phyloP scores from a whole-genome alignment of 2,888 invertebrate species.

The Mesorhabditis belari region DNA sequence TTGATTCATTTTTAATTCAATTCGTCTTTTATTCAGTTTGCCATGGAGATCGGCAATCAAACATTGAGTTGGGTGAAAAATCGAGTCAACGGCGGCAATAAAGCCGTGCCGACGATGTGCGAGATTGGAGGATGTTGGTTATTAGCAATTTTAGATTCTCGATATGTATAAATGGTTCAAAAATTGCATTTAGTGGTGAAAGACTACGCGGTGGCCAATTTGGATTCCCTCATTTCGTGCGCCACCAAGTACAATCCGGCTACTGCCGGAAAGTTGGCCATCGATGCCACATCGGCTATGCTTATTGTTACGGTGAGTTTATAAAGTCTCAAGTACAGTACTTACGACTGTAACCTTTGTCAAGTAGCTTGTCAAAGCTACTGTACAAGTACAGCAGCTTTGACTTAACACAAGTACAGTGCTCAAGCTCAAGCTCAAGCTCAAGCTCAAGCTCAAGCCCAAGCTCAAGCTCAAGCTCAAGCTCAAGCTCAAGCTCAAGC shows the following conservation, averaged over 20 bases:
- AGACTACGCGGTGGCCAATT: not conserved
- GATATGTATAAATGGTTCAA: too few relatives aligned
- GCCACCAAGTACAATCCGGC: not conserved
- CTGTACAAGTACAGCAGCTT: too few relatives aligned
- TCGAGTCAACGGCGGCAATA: not conserved
- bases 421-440: too few relatives aligned
- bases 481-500: too few relatives aligned
- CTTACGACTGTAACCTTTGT: too few relatives aligned
- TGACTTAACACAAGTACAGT: too few relatives aligned
- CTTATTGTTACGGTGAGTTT: not conserved
- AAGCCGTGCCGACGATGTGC: not conserved
- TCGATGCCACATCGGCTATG: not conserved
- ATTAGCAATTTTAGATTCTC: not conserved
- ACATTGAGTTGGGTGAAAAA: not conserved
- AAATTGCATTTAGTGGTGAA: not conserved
- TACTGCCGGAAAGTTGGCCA: not conserved
- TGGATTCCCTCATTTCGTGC: not conserved
- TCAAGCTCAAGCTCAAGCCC: too few relatives aligned
- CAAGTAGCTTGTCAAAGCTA: too few relatives aligned
- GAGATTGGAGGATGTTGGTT: not conserved
- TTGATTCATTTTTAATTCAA: too few relatives aligned
- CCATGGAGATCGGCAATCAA: not conserved
- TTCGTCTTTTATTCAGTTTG: not conserved
- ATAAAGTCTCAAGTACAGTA: not conserved
- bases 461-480: too few relatives aligned